phyloP scores from a whole-genome alignment of 2,797 vertebrate species.

The Sphenopsis melanotis region DNA sequence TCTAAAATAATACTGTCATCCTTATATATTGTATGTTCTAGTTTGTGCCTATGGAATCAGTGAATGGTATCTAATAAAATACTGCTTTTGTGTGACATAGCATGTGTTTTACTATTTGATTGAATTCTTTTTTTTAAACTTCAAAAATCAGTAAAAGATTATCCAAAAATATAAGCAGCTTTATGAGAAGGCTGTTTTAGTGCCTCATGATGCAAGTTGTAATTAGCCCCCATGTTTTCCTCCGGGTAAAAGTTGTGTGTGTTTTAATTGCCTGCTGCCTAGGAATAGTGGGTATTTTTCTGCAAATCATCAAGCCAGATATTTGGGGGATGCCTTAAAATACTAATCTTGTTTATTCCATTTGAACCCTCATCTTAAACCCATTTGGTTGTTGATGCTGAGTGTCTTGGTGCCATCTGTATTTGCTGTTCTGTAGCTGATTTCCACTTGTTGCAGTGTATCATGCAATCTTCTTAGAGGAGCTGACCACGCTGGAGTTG shows the following conservation, averaged over 20 bases:
- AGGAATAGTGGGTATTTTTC: neutral
- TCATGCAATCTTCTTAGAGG: conserved; percentile 80
- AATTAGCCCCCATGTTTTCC: neutral
- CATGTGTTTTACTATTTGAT: neutral
- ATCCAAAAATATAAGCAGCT: neutral
- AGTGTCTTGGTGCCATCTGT: neutral
- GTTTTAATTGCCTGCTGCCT: neutral
- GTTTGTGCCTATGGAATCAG: neutral
- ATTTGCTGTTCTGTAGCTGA: neutral
- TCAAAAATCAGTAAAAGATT: neutral
- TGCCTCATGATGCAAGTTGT: neutral
- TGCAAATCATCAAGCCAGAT: neutral
- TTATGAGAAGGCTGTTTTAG: neutral
- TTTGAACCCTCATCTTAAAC: neutral
- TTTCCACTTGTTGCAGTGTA: conserved; percentile 66
- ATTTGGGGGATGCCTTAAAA: neutral
- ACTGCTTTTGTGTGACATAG: neutral
- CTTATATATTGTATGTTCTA: neutral
- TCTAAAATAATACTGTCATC: neutral
- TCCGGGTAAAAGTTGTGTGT: neutral
- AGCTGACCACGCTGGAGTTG: conserved; percentile 77
- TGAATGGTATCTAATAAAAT: neutral
- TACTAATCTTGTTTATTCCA: neutral
- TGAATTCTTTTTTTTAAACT: neutral
- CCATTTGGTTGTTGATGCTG: neutral